phyloP scores from a whole-genome alignment of 1,140 invertebrate species.

The Pseudomyrmex pallidus region DNA sequence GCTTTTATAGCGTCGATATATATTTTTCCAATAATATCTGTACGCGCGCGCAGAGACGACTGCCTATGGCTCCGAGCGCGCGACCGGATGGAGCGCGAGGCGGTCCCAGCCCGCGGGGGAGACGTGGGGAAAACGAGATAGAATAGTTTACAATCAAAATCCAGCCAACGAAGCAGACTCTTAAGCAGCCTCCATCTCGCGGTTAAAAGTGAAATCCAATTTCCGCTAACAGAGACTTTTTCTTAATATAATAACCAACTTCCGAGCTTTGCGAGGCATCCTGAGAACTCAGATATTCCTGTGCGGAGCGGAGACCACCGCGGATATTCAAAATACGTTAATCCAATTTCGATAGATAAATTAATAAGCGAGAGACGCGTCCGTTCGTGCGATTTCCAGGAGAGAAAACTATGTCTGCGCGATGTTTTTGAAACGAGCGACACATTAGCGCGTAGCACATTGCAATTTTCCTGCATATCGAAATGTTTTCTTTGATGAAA shows the following conservation, averaged over 20 bases:
- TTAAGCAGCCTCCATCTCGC: constrained; percentile 68
- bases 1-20: constrained; percentile 69
- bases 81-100: not conserved
- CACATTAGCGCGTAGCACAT: constrained; percentile 2
- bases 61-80: constrained; percentile 50
- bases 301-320: constrained; percentile 27
- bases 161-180: constrained; percentile 66
- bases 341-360: constrained; percentile 57
- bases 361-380: constrained; percentile 45
- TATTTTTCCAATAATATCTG: constrained; percentile 75
- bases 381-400: constrained; percentile 27
- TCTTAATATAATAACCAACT: constrained; percentile 62
- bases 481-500: constrained; percentile 24
- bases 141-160: constrained; percentile 74
- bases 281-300: constrained; percentile 43
- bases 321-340: constrained; percentile 57
- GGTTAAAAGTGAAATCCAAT: constrained; percentile 69
- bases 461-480: constrained; percentile 1
- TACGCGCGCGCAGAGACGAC: constrained; percentile 40
- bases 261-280: constrained; percentile 27
- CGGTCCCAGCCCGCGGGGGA: not conserved
- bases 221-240: constrained; percentile 55
- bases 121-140: constrained; percentile 34
- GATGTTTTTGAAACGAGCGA: constrained; percentile 17
- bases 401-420: not conserved